Conservation (phyloP, 2,113 vertebrate species). For the Spea multiplicata region DNA sequence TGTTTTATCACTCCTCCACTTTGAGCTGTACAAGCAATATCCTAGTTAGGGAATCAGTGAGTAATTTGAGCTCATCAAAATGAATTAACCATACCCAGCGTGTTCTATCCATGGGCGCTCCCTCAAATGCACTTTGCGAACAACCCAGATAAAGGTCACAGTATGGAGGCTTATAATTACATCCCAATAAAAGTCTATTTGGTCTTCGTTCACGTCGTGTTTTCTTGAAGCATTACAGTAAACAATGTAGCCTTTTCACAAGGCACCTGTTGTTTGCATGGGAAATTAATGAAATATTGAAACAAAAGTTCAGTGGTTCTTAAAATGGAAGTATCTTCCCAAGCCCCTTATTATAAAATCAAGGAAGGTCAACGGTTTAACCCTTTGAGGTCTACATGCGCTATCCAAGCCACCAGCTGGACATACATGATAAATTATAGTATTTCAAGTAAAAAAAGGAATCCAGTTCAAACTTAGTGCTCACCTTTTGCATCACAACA, state of each 20-base stretch:
- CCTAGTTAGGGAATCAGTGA: constrained; percentile 26
- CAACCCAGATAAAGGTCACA: constrained; percentile 16
- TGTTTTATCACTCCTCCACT: neutral
- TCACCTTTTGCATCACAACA: too few relatives aligned
- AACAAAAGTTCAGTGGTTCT: too few relatives aligned
- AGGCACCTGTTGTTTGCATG: neutral
- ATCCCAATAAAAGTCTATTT: neutral
- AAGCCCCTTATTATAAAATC: too few relatives aligned
- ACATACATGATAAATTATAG: too few relatives aligned
- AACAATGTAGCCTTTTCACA: constrained; percentile 2
- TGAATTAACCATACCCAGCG: constrained; percentile 20
- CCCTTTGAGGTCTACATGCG: too few relatives aligned
- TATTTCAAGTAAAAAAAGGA: too few relatives aligned
- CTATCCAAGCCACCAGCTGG: too few relatives aligned
- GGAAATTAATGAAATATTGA: neutral
- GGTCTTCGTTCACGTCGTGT: neutral
- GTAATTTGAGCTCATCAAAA: constrained; percentile 26
- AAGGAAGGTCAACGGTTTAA: too few relatives aligned
- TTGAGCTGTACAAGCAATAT: neutral
- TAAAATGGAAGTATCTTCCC: too few relatives aligned
- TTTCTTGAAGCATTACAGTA: neutral
- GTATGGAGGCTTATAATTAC: constrained; percentile 29
- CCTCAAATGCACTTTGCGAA: neutral
- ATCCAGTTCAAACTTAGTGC: too few relatives aligned
- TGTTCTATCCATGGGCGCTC: constrained; percentile 26